A percentile compares a stretch with the other conserved stretches of the same genome.
Conservation (phyloP, 2,113 vertebrate species). For the Brienomyrus longianalis region DNA sequence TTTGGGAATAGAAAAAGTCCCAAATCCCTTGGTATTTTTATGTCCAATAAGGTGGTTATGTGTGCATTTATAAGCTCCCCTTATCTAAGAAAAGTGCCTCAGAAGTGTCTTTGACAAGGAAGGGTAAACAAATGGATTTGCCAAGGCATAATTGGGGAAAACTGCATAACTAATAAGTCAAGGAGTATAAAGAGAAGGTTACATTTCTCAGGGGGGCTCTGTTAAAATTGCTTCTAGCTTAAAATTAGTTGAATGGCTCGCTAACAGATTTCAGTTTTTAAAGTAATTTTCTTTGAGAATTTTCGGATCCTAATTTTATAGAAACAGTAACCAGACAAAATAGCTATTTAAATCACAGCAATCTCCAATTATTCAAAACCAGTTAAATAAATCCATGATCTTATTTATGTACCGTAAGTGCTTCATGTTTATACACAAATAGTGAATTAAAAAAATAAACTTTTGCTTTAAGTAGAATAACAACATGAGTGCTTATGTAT, state of each 20-base stretch:
- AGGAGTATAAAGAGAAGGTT: background rate
- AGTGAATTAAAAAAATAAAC: background rate
- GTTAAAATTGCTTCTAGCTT: background rate
- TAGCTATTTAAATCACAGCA: background rate
- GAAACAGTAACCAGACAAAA: background rate
- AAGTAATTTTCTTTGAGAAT: background rate
- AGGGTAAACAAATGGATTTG: background rate
- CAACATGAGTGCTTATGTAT: background rate
- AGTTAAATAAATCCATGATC: background rate
- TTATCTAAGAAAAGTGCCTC: background rate
- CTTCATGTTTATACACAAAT: background rate
- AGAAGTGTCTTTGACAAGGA: constrained; percentile 3
- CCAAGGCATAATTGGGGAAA: background rate
- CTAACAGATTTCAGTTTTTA: background rate
- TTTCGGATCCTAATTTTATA: background rate
- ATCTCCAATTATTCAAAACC: background rate
- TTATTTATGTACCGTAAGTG: background rate
- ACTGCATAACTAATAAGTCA: background rate
- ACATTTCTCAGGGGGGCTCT: background rate
- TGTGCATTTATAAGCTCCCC: background rate
- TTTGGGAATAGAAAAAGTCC: background rate
- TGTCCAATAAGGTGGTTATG: background rate
- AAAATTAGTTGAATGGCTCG: background rate
- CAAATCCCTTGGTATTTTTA: background rate
- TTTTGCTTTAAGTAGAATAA: background rate